Base-by-base conservation (phyloP, 2,797 vertebrate genomes). In the Trichosurus vulpecula region DNA sequence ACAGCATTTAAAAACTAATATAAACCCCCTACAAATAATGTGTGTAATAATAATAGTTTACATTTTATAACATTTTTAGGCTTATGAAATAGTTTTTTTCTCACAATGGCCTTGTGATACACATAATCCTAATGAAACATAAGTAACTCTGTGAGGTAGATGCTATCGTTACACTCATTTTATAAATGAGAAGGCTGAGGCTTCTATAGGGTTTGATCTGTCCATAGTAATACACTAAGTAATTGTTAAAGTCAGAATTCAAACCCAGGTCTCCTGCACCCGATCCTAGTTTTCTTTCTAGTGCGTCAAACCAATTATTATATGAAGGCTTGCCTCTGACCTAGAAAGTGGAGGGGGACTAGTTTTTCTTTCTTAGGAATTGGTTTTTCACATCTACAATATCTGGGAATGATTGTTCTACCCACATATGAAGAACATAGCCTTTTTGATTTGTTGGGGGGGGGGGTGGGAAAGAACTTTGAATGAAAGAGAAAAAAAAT, bases 321-420 rank as follows among this genome's bases (percentile, higher is more conserved):
- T 1, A 57, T 27, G 0, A 35, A 56, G 93, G 29, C 30, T 25
- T 90, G 0, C 25, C 94, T 87, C 31, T 91, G 25, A 25, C 94
- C 94, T 95, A 87, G 10, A 94, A 58, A 93, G 54, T 13, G 54
- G 52, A 10, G 13, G 14, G 66, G 90, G 58, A 56, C 0, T 51
- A 54, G 57, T 95, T 95, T 96, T 91, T 95, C 29, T 91, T 81
- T 96, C 92, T 14, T 94, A 92, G 27, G 22, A 13, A 93, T 56
- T 92, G 47, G 93, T 91, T 58, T 5, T 6, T 90, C 56, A 55
- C 10, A 27, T 31, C 94, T 6, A 54, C n/a, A 1, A 81, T 57
- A 56, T 27, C 52, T 55, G 16, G 55, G 31, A 95, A 52, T 92
- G 27, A 94, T 51, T 95, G 2, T 92, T 16, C 8, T 92, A 25